Conservation (phyloP, 2,888 invertebrate genomes). For the Drosophila niveifrons region DNA sequence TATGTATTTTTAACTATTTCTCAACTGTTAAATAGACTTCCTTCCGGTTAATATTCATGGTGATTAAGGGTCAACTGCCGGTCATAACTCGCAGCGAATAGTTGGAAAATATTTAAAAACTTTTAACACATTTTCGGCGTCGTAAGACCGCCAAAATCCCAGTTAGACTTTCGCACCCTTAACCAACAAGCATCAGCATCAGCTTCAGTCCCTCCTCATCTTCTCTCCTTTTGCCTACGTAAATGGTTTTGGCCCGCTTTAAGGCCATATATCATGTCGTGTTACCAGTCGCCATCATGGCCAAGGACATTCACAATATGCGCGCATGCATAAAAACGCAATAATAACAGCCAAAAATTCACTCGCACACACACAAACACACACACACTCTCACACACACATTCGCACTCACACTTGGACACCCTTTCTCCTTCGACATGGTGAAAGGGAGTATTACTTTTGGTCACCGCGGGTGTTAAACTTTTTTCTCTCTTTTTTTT, state of each 20-base stretch:
- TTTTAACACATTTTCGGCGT: conserved; percentile 54
- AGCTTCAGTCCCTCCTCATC: too few relatives aligned
- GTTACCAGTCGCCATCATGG: conserved; percentile 65
- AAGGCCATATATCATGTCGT: conserved; percentile 73
- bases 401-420: neutral
- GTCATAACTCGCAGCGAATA: conserved; percentile 67
- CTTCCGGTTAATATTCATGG: conserved; percentile 19
- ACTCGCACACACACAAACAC: conserved; percentile 13
- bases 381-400: neutral
- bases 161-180: conserved; percentile 29
- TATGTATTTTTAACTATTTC: neutral
- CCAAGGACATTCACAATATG: conserved; percentile 81
- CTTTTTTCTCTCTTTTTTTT: conserved; percentile 51
- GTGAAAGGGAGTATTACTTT: conserved; percentile 64
- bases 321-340: conserved; percentile 80
- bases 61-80: conserved; percentile 24
- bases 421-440: conserved; percentile 3
- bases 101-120: conserved; percentile 66
- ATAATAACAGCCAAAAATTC: conserved; percentile 67
- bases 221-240: neutral
- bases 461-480: conserved; percentile 74
- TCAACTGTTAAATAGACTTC: conserved; percentile 44
- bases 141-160: conserved; percentile 42
- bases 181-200: neutral
- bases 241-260: conserved; percentile 58